These are phyloP conservation scores for Montipora capitata DNA, from an alignment of 92 coral and sea anemone genomes.

Conservation along the genomic window DNA sequence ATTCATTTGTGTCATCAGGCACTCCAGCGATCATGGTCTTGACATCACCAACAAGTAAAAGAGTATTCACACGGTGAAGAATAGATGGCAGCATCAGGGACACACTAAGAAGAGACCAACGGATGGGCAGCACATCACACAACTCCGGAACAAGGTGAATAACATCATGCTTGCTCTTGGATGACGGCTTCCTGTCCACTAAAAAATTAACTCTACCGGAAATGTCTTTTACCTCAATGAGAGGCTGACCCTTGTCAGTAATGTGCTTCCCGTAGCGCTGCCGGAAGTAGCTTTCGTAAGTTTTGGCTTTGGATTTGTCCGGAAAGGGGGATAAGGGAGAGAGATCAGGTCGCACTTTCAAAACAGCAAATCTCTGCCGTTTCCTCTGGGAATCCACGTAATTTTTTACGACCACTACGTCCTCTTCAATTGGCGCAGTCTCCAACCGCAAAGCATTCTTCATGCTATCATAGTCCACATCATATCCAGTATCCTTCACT, in stretches of 20 bases:
- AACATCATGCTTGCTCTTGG: conserved; percentile 47
- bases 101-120: conserved; percentile 72
- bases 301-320: conserved; percentile 79
- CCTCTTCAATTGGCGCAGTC: neutral
- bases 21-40: conserved; percentile 59
- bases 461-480: conserved; percentile 37
- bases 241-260: conserved; percentile 70
- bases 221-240: conserved; percentile 67
- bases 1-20: conserved; percentile 27
- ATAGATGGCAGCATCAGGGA: conserved; percentile 83
- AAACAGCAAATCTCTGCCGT: conserved; percentile 64
- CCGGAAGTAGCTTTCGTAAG: conserved; percentile 83
- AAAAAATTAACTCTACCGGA: conserved; percentile 80
- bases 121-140: conserved; percentile 61
- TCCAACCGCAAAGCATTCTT: neutral
- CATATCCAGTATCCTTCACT: conserved; percentile 4
- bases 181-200: conserved; percentile 69
- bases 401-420: conserved; percentile 15
- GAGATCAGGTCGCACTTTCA: conserved; percentile 52
- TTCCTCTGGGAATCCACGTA: neutral
- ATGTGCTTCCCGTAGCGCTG: conserved; percentile 41
- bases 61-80: conserved; percentile 78
- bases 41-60: conserved; percentile 83
- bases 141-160: conserved; percentile 86
- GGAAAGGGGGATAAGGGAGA: conserved; percentile 84